A percentile compares a stretch with the other conserved stretches of the same genome.
Conservation (phyloP, 23 tunicate species). For the Oikopleura dioica region DNA sequence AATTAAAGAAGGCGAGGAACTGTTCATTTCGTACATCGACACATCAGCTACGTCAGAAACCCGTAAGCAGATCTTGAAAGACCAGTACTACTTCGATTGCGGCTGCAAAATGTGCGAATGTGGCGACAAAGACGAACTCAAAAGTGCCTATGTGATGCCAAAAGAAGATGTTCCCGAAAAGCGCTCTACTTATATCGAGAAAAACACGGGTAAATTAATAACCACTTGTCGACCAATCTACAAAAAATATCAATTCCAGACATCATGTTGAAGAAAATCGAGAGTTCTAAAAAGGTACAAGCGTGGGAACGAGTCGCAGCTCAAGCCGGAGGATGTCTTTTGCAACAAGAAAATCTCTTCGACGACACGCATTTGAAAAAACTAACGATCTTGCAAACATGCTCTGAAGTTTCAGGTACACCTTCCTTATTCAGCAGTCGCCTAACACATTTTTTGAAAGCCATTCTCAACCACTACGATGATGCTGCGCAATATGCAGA, state of each 20-base stretch:
- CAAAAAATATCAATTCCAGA: no score
- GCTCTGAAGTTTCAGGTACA: background rate
- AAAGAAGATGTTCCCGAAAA: background rate
- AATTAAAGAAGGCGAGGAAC: slow-evolving; percentile 39
- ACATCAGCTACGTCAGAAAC: slow-evolving; percentile 25
- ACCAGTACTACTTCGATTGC: slow-evolving; percentile 79
- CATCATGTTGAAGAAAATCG: slow-evolving; percentile 35
- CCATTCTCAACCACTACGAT: slow-evolving; percentile 2
- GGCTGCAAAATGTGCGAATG: slow-evolving; percentile 37
- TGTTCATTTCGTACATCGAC: slow-evolving; percentile 55
- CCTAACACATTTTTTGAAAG: background rate
- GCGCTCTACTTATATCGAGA: background rate
- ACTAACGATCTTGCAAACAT: slow-evolving; percentile 45
- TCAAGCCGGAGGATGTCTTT: slow-evolving; percentile 49
- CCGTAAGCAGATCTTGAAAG: slow-evolving; percentile 33
- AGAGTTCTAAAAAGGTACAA: slow-evolving; percentile 36
- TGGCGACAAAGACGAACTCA: slow-evolving; percentile 20
- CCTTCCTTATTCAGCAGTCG: background rate
- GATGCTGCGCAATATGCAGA: slow-evolving; percentile 35
- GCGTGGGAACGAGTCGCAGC: slow-evolving; percentile 56
- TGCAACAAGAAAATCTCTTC: slow-evolving; percentile 65
- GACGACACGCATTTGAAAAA: slow-evolving; percentile 60
- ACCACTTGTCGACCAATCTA: no score
- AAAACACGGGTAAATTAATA: no score
- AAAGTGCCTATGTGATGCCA: background rate